These are phyloP conservation scores for Cacatua alba DNA, from an alignment of 2,113 vertebrate genomes.

Conservation along the genomic window DNA sequence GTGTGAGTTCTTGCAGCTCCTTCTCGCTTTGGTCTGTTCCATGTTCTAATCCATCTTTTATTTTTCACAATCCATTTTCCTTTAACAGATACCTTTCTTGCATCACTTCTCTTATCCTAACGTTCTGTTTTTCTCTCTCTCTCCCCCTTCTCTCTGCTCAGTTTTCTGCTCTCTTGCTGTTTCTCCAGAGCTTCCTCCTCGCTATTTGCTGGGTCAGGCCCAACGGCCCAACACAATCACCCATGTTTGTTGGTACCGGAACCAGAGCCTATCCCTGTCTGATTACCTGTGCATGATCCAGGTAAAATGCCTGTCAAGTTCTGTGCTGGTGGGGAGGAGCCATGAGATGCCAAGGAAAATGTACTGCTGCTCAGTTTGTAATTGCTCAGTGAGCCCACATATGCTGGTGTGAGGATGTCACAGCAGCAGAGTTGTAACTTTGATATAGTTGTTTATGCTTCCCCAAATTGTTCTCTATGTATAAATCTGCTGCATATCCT, in stretches of 20 bases:
- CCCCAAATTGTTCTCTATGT: not conserved
- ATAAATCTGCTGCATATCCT: not conserved
- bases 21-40: not conserved
- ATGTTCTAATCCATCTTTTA: not conserved
- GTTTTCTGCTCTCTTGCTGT: conserved; percentile 84
- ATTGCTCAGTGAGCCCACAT: not conserved
- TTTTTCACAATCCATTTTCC: conserved; percentile 28
- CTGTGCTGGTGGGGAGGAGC: conserved; percentile 43
- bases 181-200: conserved; percentile 89
- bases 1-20: not conserved
- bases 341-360: not conserved
- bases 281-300: conserved; percentile 94
- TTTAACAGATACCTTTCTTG: conserved; percentile 38
- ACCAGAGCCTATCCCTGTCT: conserved; percentile 90
- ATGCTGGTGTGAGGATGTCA: not conserved
- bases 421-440: not conserved
- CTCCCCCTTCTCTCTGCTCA: conserved; percentile 68
- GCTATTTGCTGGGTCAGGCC: conserved; percentile 88
- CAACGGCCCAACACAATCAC: conserved; percentile 94
- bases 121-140: conserved; percentile 27
- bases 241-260: conserved; percentile 94
- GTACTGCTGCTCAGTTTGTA: not conserved
- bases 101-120: conserved; percentile 37
- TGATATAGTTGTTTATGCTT: not conserved
- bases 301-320: conserved; percentile 77